These are phyloP conservation scores for Plagodis pulveraria DNA, from an alignment of 2,888 invertebrate species.

Conservation along the genomic window DNA sequence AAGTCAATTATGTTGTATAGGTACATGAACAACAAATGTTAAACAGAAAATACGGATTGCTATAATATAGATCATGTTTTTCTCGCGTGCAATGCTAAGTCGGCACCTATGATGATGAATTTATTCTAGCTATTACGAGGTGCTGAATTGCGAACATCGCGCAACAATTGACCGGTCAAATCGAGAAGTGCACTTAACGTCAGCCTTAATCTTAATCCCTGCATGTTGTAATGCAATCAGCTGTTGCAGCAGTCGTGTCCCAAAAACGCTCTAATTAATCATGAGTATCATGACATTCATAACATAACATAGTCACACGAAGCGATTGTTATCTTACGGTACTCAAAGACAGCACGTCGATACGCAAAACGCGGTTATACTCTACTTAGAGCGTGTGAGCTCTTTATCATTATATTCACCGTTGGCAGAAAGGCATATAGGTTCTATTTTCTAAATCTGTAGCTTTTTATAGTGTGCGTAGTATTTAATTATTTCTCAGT, in stretches of 20 bases:
- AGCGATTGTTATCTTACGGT: conserved; percentile 30
- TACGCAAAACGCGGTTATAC: neutral
- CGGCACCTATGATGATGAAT: neutral
- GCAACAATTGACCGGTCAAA: conserved; percentile 12
- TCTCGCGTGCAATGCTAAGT: too few relatives aligned
- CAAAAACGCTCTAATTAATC: conserved; percentile 25
- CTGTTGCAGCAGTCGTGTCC: neutral
- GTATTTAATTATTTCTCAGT: neutral
- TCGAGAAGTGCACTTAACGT: conserved; percentile 11
- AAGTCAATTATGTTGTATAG: too few relatives aligned
- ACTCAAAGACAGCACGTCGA: neutral
- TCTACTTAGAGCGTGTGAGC: neutral
- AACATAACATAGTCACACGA: conserved; percentile 9
- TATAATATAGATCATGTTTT: too few relatives aligned
- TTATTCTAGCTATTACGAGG: neutral
- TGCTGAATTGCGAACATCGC: neutral
- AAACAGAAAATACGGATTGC: too few relatives aligned
- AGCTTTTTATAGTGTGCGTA: neutral
- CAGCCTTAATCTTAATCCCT: conserved; percentile 6
- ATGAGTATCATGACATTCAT: conserved; percentile 20
- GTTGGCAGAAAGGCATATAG: neutral
- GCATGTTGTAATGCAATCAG: conserved; percentile 2
- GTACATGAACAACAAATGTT: too few relatives aligned
- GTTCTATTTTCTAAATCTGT: too few relatives aligned
- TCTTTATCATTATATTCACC: conserved; percentile 1